Base-by-base conservation (phyloP, 1,140 invertebrate genomes). In the Muscidifurax raptorellus region DNA sequence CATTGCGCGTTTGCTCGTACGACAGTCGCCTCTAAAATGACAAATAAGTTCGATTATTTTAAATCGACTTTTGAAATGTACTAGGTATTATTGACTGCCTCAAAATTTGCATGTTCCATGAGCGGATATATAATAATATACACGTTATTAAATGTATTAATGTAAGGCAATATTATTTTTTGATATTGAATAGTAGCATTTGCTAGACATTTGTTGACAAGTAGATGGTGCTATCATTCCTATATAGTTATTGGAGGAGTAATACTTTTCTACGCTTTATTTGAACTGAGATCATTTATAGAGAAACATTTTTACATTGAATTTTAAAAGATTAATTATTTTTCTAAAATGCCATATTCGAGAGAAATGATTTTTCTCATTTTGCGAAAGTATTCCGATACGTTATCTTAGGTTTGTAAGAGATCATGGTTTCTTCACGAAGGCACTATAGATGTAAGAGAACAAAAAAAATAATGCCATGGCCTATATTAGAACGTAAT, bases 401-500 rank as follows among this genome's bases (percentile, higher is more conserved):
- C 15, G 28, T 32, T 67, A 15, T n/a, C 28, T 77, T 67, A 78
- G 10, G 7, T 13, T 52, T 52, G 4, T 15, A n/a, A 25, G 10
- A 36, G 10, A 36, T 1, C 2, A 7, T 81, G 30, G 28, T 76
- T 76, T 76, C 32, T 66, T 79, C 12, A 18, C 32, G 22, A 25
- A 69, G 27, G 77, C 77, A 79, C 69, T 44, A 75, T 86, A 69
- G 66, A 30, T 28, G 40, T 86, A 87, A 87, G 83, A 0, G 69
- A n/a, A n/a, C n/a, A n/a, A n/a, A n/a, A 69, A 88, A 25, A 74
- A 89, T 87, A 87, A 90, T 87, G 80, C 83, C 87, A 89, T 90
- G 90, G 90, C 90, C 90, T 90, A 90, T 32, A 88, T 87, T 90
- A 90, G 87, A 87, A 86, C 89, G 86, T 88, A 90, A 89, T 85